Conservation (phyloP, 2,113 vertebrate species). For the Canis aureus region DNA sequence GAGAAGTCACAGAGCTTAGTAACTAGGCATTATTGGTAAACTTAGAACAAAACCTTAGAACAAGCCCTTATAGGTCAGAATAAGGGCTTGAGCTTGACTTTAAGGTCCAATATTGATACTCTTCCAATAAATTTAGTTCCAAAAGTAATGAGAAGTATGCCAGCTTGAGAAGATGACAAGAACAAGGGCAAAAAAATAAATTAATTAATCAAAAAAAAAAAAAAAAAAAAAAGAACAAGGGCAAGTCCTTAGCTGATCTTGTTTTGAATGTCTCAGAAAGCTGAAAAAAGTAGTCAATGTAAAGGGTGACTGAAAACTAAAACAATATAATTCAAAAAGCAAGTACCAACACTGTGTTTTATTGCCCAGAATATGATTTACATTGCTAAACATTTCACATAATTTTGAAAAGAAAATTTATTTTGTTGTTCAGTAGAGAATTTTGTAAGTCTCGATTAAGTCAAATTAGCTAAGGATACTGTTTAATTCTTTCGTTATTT, state of each 20-base stretch:
- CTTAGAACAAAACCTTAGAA: slow-evolving; percentile 30
- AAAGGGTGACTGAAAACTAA: background rate
- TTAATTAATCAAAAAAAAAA: too few relatives aligned
- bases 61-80: background rate
- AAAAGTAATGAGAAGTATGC: slow-evolving; percentile 4
- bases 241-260: background rate
- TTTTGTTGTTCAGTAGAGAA: background rate
- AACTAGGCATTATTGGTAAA: slow-evolving; percentile 44
- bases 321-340: background rate
- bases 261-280: background rate
- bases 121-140: slow-evolving; percentile 22
- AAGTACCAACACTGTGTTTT: background rate
- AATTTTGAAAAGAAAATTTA: background rate
- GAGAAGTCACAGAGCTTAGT: background rate
- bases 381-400: background rate
- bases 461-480: background rate
- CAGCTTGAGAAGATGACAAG: background rate
- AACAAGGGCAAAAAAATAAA: background rate
- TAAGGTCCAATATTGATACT: slow-evolving; percentile 3
- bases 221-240: background rate
- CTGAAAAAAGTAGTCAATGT: background rate
- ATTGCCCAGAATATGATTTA: background rate
- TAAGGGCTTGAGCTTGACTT: background rate
- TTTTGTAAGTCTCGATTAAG: background rate
- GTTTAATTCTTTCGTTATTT: background rate